Evolutionary conservation across 1,140 invertebrate species (phyloP).

Genomic region (Palaemon carinicauda): DNA sequence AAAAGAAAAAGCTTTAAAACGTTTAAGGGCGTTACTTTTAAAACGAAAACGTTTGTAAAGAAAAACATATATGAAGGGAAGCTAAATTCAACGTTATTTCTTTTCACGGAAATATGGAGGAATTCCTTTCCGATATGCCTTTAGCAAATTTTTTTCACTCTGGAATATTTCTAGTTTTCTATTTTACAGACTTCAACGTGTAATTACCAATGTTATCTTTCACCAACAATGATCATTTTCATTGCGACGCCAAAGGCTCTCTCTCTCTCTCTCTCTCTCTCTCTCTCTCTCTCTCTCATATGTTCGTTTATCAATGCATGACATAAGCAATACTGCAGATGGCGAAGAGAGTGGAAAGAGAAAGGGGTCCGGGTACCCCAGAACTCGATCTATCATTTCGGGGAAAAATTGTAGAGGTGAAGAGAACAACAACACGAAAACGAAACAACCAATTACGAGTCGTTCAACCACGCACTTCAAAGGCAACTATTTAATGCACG

Average conservation of each 20-base stretch:
- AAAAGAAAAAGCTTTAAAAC: too few relatives aligned
- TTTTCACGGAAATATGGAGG: too few relatives aligned
- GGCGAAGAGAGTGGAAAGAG: neutral
- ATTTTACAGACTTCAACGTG: too few relatives aligned
- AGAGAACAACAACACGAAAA: neutral
- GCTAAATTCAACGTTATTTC: too few relatives aligned
- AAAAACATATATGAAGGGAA: too few relatives aligned
- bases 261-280: neutral
- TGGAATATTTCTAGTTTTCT: too few relatives aligned
- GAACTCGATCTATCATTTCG: neutral
- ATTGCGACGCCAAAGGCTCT: neutral
- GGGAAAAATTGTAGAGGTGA: constrained; percentile 2
- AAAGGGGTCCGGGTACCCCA: neutral
- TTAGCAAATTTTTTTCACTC: too few relatives aligned
- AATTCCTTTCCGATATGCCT: too few relatives aligned
- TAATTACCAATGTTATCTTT: neutral
- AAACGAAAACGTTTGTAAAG: too few relatives aligned
- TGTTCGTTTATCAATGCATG: neutral
- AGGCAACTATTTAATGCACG: constrained; percentile 41
- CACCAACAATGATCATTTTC: neutral
- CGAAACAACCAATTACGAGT: constrained; percentile 36
- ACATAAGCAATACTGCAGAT: neutral
- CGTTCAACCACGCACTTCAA: constrained; percentile 28
- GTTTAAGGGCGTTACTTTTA: too few relatives aligned
- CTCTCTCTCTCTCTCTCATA: neutral